Base-by-base conservation (phyloP, 2,888 invertebrate genomes). In the Sussaba pulchella region DNA sequence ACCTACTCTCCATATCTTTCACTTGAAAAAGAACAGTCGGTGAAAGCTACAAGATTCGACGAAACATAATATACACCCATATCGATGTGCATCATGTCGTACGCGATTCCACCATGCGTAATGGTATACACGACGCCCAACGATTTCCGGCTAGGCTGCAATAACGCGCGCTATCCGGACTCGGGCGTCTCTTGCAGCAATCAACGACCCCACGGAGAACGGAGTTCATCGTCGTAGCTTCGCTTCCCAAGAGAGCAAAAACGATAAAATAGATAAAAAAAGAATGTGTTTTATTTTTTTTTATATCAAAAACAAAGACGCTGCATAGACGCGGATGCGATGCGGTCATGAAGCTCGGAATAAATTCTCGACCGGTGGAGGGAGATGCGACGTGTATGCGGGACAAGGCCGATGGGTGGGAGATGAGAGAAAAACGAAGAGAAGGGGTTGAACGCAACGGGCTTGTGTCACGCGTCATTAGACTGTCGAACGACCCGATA, bases 161-260 rank as follows among this genome's bases (percentile, higher is more conserved):
- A 43, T 1, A 39, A 45, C 63, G 19, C 61, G 64, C 67, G 67
- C 41, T 41, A n/a, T n/a, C 47, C 19, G 8, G 71, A 70, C 73
- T 70, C 59, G 69, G 54, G 61, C 52, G 67, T 72, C 54, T 61
- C 57, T 36, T 4, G 52, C 19, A 57, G 77, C 77, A 81, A 81
- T 81, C 81, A 77, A 77, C 81, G 85, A 85, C 84, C 85, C 84
- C 82, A 82, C 74, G 79, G 82, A 69, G 54, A 41, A 69, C 69
- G 54, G 84, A 86, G 75, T 85, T 86, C 78, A 75, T 81, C 82
- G 78, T 81, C 77, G 50, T 67, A 79, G 81, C 82, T 75, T 76
- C 75, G 82, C 74, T 78, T 31, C 71, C 67, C 83, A 80, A 69
- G 81, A 86, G 83, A 81, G 81, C 39, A 66, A 64, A 9, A 24